A percentile compares a stretch with the other conserved stretches of the same genome.
Evolutionary conservation across 1,140 invertebrate genomes (phyloP).

Genomic region (Theocolax elegans): DNA sequence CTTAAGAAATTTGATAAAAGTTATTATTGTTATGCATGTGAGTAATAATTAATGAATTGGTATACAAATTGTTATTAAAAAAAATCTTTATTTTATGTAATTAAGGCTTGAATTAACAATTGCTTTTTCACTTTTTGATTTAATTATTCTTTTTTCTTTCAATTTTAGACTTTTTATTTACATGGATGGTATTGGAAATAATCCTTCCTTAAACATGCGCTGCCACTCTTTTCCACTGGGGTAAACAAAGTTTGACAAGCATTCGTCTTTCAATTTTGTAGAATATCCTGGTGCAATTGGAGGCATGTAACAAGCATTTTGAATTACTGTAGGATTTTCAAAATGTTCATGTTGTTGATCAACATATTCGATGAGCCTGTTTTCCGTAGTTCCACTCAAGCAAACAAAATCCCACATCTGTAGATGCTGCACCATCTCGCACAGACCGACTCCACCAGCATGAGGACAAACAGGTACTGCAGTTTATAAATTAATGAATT

Average conservation of each 20-base stretch:
- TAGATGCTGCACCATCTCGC: constrained; percentile 93
- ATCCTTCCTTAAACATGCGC: constrained; percentile 69
- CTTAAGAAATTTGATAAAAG: too few relatives aligned
- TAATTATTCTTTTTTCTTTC: too few relatives aligned
- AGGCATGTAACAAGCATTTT: constrained; percentile 78
- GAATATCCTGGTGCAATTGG: constrained; percentile 83
- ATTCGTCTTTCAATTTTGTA: constrained; percentile 77
- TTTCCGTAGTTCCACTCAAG: constrained; percentile 76
- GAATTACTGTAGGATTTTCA: constrained; percentile 76
- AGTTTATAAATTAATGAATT: constrained; percentile 44
- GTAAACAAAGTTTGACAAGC: constrained; percentile 77
- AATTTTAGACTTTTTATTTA: constrained; percentile 8
- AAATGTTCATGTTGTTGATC: constrained; percentile 93
- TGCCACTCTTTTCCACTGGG: constrained; percentile 82
- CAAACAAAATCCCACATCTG: constrained; percentile 89
- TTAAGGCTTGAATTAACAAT: too few relatives aligned
- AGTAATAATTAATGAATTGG: too few relatives aligned
- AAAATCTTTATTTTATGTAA: too few relatives aligned
- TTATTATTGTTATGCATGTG: too few relatives aligned
- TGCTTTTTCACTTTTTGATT: too few relatives aligned
- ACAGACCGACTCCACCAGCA: constrained; percentile 91
- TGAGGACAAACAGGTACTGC: constrained; percentile 92
- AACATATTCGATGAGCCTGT: constrained; percentile 85
- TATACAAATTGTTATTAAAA: too few relatives aligned
- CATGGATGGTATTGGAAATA: constrained; percentile 55